Evolutionary conservation across 2,113 vertebrate genomes (phyloP).

Genomic region (Buteo buteo): DNA sequence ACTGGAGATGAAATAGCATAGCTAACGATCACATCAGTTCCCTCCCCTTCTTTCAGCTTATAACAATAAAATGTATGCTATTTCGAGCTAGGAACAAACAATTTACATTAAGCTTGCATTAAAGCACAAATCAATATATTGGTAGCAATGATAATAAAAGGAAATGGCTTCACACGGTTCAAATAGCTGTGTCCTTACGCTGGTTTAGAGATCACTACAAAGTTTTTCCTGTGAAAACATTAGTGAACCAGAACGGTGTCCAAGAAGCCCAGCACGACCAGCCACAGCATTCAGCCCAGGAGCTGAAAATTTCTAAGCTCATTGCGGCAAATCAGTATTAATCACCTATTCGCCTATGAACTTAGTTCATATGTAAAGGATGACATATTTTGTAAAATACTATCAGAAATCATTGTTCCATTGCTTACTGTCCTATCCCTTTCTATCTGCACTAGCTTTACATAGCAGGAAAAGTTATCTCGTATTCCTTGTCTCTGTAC

Average conservation of each 20-base stretch:
- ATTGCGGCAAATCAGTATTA: neutral
- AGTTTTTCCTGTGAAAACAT: neutral
- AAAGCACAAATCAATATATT: neutral
- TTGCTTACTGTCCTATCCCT: no score
- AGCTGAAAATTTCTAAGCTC: neutral
- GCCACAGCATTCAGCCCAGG: neutral
- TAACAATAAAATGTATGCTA: neutral
- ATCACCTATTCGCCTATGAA: neutral
- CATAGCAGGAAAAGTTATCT: neutral
- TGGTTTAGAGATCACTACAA: neutral
- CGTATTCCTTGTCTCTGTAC: neutral
- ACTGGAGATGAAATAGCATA: neutral
- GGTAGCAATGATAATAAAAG: neutral
- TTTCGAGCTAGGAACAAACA: neutral
- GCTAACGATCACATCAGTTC: neutral
- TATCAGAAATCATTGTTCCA: neutral
- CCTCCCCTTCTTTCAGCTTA: neutral
- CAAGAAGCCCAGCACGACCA: neutral
- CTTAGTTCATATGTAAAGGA: neutral
- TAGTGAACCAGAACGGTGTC: neutral
- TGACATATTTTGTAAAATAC: neutral
- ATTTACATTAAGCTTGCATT: neutral
- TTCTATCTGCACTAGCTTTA: neutral
- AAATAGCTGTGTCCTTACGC: neutral
- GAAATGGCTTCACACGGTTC: neutral